Percentiles rank a stretch among this genome's conserved stretches.
These are phyloP conservation scores for Lipophrys pholis DNA, from an alignment of 2,113 vertebrate species.

Conservation along the genomic window DNA sequence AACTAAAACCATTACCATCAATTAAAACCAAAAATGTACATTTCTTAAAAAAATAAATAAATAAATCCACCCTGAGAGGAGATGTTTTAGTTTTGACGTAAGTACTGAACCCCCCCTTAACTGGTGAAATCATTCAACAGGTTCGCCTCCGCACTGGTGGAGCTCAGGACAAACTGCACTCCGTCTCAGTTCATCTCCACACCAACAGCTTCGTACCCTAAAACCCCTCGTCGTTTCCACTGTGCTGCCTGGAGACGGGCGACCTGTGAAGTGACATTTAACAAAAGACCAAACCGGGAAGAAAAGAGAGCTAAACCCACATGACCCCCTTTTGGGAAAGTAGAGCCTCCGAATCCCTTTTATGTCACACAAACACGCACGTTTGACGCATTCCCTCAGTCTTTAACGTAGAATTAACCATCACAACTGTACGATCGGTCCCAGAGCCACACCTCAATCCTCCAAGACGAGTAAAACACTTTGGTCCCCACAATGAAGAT, in stretches of 20 bases:
- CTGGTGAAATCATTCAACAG: too few species aligned
- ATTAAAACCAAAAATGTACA: too few species aligned
- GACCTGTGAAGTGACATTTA: constrained; percentile 50
- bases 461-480: too few species aligned
- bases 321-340: constrained; percentile 19
- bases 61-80: too few species aligned
- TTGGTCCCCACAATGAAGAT: too few species aligned
- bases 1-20: too few species aligned
- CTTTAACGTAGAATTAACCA: too few species aligned
- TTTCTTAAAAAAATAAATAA: background rate
- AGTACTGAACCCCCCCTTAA: too few species aligned
- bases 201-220: constrained; percentile 55
- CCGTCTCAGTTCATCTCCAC: constrained; percentile 56
- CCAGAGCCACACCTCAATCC: too few species aligned
- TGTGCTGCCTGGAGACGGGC: constrained; percentile 61
- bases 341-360: constrained; percentile 18
- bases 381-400: too few species aligned
- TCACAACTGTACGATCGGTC: too few species aligned
- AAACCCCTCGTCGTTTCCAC: constrained; percentile 28
- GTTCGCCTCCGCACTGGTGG: background rate
- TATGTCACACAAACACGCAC: background rate
- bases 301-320: constrained; percentile 42
- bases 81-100: too few species aligned
- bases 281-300: constrained; percentile 28
- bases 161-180: background rate